These are phyloP conservation scores for Cepaea nemoralis DNA, from an alignment of 1,140 invertebrate genomes.

Conservation along the genomic window DNA sequence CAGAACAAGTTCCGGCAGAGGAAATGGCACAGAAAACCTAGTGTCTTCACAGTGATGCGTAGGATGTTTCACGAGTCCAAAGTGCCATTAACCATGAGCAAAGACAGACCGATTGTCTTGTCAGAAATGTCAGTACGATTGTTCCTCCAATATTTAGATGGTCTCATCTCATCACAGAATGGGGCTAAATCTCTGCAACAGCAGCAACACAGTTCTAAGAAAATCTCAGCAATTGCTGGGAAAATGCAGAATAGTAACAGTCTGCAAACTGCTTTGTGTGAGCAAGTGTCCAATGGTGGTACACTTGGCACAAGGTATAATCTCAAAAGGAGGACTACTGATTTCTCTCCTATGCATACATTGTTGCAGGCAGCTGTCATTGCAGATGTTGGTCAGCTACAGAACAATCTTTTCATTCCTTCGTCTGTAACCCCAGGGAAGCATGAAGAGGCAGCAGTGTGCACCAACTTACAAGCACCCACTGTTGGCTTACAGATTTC, in stretches of 20 bases:
- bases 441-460: not conserved
- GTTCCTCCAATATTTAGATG: slow-evolving; percentile 4
- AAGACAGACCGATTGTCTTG: not conserved
- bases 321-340: slow-evolving; percentile 18
- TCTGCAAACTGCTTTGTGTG: not conserved
- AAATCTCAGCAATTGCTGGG: not conserved
- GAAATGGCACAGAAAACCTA: not conserved
- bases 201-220: not conserved
- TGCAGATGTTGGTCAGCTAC: not conserved
- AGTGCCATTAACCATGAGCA: not conserved
- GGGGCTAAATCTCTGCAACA: not conserved
- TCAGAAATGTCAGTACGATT: not conserved
- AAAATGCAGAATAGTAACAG: not conserved
- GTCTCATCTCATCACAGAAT: slow-evolving; percentile 15
- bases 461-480: not conserved
- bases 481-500: not conserved
- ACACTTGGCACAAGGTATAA: not conserved
- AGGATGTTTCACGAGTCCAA: not conserved
- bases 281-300: not conserved
- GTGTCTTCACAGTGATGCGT: not conserved
- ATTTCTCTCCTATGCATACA: slow-evolving; percentile 31
- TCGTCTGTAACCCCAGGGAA: not conserved
- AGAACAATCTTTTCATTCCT: not conserved
- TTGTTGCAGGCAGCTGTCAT: slow-evolving; percentile 32
- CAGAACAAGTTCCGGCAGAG: not conserved